Evolutionary conservation across 2,888 invertebrate genomes (phyloP), one percentile per base, ranked within the genome.

Genomic region (Microdon myrmicae): DNA sequence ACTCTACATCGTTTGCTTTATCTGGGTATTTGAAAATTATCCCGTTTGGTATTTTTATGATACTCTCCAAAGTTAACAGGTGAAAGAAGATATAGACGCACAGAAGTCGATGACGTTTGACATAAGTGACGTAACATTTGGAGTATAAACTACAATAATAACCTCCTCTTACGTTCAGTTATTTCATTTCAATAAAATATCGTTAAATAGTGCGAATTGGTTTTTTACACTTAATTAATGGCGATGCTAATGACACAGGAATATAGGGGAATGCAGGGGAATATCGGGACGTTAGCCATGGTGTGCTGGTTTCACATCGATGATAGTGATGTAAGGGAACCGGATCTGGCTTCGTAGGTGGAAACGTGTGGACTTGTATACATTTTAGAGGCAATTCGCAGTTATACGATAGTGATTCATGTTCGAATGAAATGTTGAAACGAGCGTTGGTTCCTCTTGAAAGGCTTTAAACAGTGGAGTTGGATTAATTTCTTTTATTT

Each of bases 131-230:
- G 43, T 48, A 60, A 58, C 41, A 12, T 35, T 60, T 41, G 8
- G 38, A n/a, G 39, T 16, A 25, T 59, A 54, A 61, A 56, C 39
- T 45, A 56, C 45, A 26, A 51, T 35, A n/a, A n/a, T n/a, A n/a
- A n/a, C n/a, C n/a, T 26, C 19, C 39, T 39, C 16, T 16, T 44
- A 64, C 44, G 45, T 56, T 58, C 47, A 58, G 58, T 58, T 64
- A 53, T 39, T 45, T 47, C 28, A 20, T 43, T 43, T 12, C 51
- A 58, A 64, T 64, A 64, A 64, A 64, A 58, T 64, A 64, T 58
- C 31, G 64, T 58, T 64, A 64, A 64, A 64, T 64, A 64, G 64
- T 58, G 51, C 64, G 51, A 53, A 64, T 64, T 53, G 64, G 64
- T 51, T 64, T 53, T 47, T 64, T 58, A 53, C 64, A 64, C 58